These are phyloP conservation scores for Eueides isabella DNA, from an alignment of 1,140 invertebrate species.

Conservation along the genomic window DNA sequence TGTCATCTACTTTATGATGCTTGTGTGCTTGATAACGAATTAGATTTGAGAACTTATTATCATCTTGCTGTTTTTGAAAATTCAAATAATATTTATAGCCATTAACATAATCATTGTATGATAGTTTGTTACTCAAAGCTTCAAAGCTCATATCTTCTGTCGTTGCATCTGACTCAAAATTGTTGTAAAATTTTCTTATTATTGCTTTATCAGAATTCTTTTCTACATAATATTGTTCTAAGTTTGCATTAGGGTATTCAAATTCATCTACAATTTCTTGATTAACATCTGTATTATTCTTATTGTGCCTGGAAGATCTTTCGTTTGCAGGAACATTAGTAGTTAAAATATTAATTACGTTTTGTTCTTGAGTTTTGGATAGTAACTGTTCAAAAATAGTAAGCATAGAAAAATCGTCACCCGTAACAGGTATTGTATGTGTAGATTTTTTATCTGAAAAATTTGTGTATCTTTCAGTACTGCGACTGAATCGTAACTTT, in stretches of 20 bases:
- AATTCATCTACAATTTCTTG: conserved; percentile 29
- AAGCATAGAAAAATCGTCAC: conserved; percentile 60
- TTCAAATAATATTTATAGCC: conserved; percentile 73
- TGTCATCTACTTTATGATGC: conserved; percentile 73
- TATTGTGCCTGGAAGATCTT: not conserved
- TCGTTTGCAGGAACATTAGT: conserved; percentile 12
- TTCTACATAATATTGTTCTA: not conserved
- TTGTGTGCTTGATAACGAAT: conserved; percentile 70
- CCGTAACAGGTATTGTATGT: conserved; percentile 36
- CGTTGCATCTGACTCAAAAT: conserved; percentile 16
- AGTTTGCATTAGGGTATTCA: conserved; percentile 5
- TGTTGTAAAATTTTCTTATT: not conserved
- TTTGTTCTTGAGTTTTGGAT: conserved; percentile 52
- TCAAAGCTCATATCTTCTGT: conserved; percentile 50
- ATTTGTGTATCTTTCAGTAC: not conserved
- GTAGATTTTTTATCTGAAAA: conserved; percentile 10
- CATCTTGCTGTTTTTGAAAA: conserved; percentile 60
- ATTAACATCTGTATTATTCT: conserved; percentile 22
- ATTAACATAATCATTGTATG: conserved; percentile 68
- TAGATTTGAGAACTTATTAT: conserved; percentile 62
- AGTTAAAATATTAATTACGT: conserved; percentile 47
- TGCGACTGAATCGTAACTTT: conserved; percentile 20
- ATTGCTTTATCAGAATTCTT: not conserved
- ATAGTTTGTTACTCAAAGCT: conserved; percentile 59
- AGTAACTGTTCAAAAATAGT: conserved; percentile 59